Evolutionary conservation across 2,888 invertebrate genomes (phyloP), one percentile per base, ranked within the genome.

Genomic region (Bugulina stolonifera): DNA sequence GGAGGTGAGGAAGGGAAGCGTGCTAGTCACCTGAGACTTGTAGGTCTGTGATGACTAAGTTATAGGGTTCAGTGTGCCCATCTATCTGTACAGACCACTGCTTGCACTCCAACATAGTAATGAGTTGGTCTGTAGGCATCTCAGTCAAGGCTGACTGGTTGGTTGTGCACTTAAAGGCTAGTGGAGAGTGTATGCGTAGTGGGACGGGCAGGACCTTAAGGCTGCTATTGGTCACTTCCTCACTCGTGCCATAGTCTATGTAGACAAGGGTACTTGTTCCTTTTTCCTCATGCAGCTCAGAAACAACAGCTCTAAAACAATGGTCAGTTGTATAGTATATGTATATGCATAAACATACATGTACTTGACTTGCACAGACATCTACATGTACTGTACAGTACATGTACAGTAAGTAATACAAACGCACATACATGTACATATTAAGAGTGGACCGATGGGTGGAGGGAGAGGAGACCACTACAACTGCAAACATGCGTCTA

Each of bases 201-300:
- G 14, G 10, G 10, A 10, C 29, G 25, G 64, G 64, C n/a, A 64
- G n/a, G 2, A 32, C 64, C 34, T 64, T 64, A 14, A 64, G 2
- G 29, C 14, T 32, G 14, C 57, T 34, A 5, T 32, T 22, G 10
- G 57, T 18, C 2, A 79, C 76, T n/a, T 73, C 74, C 43, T 81
- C 81, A 1, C 76, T 73, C 70, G 81, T 82, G 27, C 82, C 82
- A 75, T 82, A 82, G 73, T 81, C 81, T 10, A 81, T 77, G 69
- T 77, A 77, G n/a, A 75, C 64, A 1, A 80, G 78, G 1, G 73
- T 29, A 32, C 25, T 25, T 32, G 29, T 64, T 14, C 64, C 64
- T 10, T 32, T 34, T 34, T 25, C 29, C 2, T 32, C 32, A 32
- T 64, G 14, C 25, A 27, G 32, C 29, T 64, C 64, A 32, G 27